These are phyloP conservation scores for Salarias fasciatus DNA, from an alignment of 2,797 vertebrate species.

Conservation along the genomic window DNA sequence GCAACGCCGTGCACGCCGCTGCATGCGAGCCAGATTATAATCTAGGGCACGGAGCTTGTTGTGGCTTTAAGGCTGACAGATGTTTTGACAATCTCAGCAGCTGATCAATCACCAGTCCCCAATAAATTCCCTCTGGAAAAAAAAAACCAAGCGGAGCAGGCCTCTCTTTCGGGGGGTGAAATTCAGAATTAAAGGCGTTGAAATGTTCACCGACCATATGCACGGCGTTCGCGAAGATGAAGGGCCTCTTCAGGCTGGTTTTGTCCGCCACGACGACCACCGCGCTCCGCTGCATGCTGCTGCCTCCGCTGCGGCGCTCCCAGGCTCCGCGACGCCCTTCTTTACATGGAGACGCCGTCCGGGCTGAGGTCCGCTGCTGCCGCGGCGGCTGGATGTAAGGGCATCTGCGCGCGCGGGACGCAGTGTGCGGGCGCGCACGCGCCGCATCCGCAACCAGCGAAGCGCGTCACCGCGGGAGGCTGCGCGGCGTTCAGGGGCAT, in stretches of 20 bases:
- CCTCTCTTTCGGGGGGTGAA: too few species aligned
- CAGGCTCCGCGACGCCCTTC: constrained; percentile 15
- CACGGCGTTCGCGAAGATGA: constrained; percentile 75
- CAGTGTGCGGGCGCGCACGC: too few species aligned
- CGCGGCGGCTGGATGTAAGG: constrained; percentile 25
- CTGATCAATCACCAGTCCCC: not conserved
- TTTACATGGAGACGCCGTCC: constrained; percentile 31
- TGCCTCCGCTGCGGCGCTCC: constrained; percentile 39
- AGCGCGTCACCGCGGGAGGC: constrained; percentile 59
- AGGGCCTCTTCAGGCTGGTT: constrained; percentile 78
- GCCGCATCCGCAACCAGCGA: constrained; percentile 56
- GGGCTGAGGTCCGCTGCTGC: not conserved
- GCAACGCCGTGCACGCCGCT: constrained; percentile 8
- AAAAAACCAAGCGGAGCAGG: too few species aligned
- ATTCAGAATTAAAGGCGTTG: too few species aligned
- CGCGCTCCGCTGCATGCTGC: constrained; percentile 75
- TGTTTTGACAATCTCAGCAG: constrained; percentile 12
- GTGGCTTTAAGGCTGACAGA: not conserved
- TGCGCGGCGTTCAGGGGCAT: constrained; percentile 53
- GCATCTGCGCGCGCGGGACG: constrained; percentile 45
- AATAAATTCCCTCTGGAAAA: too few species aligned
- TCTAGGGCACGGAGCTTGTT: not conserved
- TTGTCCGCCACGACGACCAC: constrained; percentile 80
- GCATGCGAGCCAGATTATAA: constrained; percentile 16
- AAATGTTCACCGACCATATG: constrained; percentile 72